Base-by-base conservation (phyloP, 2,888 invertebrate genomes). In the Leptinotarsa tumamoca region DNA sequence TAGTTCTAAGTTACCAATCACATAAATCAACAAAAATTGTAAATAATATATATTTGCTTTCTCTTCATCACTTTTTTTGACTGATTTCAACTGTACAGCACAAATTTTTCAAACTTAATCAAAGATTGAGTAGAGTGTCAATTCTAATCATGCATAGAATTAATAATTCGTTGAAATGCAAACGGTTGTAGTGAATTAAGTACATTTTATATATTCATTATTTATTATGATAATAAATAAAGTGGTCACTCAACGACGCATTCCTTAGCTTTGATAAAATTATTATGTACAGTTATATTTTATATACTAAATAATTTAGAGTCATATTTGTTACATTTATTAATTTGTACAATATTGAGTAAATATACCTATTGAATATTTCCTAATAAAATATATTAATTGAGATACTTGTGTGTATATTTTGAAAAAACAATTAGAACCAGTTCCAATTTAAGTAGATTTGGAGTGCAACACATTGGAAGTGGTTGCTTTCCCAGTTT, bases 381-480 rank as follows among this genome's bases (percentile, higher is more conserved):
- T 82, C 81, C 68, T 80, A 82, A 82, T 82, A 82, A 82, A 83
- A 82, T 78, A 79, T 74, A 72, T 75, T 75, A 74, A 78, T 68
- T 66, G 33, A 61, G 58, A 27, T 58, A 3, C 13, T 5, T 67
- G 17, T 68, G 17, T 75, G 18, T 21, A 67, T 68, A 72, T 49
- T 27, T 66, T 43, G 23, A 43, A 43, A 73, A 58, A 13, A 49
- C 43, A 23, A 71, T 17, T 23, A 10, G 10, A 43, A 43, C 10
- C 43, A 10, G 2, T 43, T 43, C 3, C 7, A 33, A 33, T 33
- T 33, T 7, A 7, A 33, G 33, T 7, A 33, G 33, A 7, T 5
- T 33, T 7, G 10, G 43, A 43, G 13, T 43, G 3, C 43, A 43
- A 43, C 1, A 10, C 13, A 3, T 43, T 10, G 43, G 10, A 43